Conservation (phyloP, 2,888 invertebrate species). For the Idaea dimidiata region DNA sequence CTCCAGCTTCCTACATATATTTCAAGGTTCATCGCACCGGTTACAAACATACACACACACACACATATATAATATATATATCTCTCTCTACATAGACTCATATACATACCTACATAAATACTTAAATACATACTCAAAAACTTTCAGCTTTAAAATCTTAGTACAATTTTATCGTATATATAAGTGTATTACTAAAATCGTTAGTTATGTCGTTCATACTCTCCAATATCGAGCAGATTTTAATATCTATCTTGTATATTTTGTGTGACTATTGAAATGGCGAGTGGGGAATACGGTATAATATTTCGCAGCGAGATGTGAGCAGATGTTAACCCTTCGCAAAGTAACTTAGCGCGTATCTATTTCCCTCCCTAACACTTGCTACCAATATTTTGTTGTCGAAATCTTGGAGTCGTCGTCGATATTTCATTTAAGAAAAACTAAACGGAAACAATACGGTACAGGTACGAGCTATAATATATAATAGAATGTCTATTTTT, state of each 20-base stretch:
- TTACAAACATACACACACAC: no score
- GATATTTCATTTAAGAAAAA: background rate
- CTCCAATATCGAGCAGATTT: constrained; percentile 51
- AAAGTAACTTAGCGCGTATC: background rate
- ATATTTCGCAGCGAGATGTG: constrained; percentile 34
- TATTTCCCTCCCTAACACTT: background rate
- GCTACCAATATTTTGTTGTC: background rate
- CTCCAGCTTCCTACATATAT: no score
- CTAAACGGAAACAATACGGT: background rate
- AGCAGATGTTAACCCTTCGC: constrained; percentile 46
- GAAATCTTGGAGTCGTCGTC: background rate
- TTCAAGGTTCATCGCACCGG: no score
- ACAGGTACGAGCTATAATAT: no score
- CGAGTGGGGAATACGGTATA: constrained; percentile 39
- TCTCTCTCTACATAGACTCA: no score
- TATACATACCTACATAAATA: no score
- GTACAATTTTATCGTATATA: background rate
- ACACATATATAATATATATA: no score
- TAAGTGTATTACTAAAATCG: background rate
- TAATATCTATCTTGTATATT: constrained; percentile 62
- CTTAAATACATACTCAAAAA: no score
- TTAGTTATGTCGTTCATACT: constrained; percentile 47
- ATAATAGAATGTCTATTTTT: no score
- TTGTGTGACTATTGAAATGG: constrained; percentile 52
- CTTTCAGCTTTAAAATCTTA: no score